These are phyloP conservation scores for Trichonephila clavipes DNA, from an alignment of 1,140 invertebrate species.

Conservation along the genomic window DNA sequence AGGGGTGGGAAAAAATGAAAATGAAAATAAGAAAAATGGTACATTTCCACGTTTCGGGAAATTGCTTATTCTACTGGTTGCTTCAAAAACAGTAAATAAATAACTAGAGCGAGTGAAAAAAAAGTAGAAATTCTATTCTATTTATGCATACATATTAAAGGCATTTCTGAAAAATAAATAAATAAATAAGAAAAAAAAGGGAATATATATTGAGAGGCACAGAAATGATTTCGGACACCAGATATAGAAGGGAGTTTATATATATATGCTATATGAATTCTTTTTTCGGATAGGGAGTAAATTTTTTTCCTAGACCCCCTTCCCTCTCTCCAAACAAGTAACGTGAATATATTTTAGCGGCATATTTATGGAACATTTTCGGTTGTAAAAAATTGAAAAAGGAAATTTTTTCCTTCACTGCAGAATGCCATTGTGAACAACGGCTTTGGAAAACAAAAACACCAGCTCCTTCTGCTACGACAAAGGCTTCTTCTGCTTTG, in stretches of 20 bases:
- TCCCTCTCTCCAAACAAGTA: background rate
- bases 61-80: conserved; percentile 24
- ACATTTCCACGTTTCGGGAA: conserved; percentile 7
- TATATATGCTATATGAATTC: conserved; percentile 13
- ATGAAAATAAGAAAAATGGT: conserved; percentile 12
- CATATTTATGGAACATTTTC: conserved; percentile 58
- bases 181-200: background rate
- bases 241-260: conserved; percentile 2
- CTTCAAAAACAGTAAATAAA: conserved; percentile 15
- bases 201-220: conserved; percentile 10
- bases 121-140: conserved; percentile 34
- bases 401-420: conserved; percentile 12
- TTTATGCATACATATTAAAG: conserved; percentile 43
- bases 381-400: conserved; percentile 2
- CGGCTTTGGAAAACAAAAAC: conserved; percentile 45
- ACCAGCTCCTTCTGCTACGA: background rate
- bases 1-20: background rate
- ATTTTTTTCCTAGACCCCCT: background rate
- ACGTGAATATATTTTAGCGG: conserved; percentile 52
- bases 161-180: background rate
- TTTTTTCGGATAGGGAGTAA: background rate
- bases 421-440: conserved; percentile 41
- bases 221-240: background rate
- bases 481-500: conserved; percentile 3
- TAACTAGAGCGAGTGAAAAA: background rate